Evolutionary conservation across 1,140 invertebrate genomes (phyloP).

Genomic region (Galendromus occidentalis): DNA sequence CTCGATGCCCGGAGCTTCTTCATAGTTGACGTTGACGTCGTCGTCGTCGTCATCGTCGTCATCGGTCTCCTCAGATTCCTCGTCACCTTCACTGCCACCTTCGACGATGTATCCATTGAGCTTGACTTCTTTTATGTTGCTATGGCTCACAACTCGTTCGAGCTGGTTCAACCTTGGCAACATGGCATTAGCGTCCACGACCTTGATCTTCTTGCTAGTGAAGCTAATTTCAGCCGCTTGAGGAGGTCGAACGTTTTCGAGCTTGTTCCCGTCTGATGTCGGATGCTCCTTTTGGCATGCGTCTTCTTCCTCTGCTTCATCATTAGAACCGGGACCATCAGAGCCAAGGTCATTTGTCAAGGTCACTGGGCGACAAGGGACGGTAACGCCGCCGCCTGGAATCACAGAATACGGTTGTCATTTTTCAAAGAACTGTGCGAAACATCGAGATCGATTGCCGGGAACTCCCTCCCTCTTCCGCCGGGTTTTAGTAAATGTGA

Average conservation of each 20-base stretch:
- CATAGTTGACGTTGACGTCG: background rate
- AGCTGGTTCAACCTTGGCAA: background rate
- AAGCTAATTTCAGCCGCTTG: no score
- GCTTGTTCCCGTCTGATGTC: no score
- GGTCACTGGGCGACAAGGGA: conserved; percentile 11
- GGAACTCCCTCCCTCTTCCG: no score
- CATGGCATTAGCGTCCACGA: background rate
- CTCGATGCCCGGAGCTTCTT: no score
- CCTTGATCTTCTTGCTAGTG: background rate
- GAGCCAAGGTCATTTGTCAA: conserved; percentile 12
- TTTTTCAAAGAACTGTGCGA: no score
- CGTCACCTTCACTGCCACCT: background rate
- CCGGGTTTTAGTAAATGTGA: no score
- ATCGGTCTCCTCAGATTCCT: background rate
- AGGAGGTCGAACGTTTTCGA: no score
- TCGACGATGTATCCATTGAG: conserved; percentile 5
- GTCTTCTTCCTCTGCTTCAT: background rate
- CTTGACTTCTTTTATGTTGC: background rate
- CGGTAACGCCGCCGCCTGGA: conserved; percentile 11
- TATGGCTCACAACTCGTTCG: background rate
- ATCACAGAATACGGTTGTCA: background rate
- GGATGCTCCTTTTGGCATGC: background rate
- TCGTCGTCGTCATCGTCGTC: background rate
- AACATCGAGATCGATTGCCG: no score
- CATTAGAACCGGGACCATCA: conserved; percentile 10